Evolutionary conservation across 2,113 vertebrate genomes (phyloP).

Genomic region (Rhabdomys dilectus): DNA sequence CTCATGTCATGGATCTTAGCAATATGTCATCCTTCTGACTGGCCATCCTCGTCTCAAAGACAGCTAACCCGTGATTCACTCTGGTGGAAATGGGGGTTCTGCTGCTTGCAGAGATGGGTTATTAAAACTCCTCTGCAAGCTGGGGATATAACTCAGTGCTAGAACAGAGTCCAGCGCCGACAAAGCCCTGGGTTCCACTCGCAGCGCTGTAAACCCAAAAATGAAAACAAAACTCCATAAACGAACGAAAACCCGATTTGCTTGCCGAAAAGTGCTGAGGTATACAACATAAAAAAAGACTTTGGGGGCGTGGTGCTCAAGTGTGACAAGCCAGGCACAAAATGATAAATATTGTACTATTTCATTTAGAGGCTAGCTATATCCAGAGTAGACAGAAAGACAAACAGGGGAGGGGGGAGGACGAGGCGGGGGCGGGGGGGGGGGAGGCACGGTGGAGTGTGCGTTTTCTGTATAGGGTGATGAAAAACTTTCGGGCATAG

Average conservation of each 20-base stretch:
- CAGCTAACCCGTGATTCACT: background rate
- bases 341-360: background rate
- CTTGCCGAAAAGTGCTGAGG: background rate
- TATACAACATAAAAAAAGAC: background rate
- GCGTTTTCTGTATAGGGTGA: background rate
- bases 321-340: background rate
- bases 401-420: background rate
- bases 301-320: background rate
- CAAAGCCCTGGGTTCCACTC: background rate
- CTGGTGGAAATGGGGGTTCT: background rate
- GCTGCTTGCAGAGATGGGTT: background rate
- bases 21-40: background rate
- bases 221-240: background rate
- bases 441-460: too few species aligned
- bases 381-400: background rate
- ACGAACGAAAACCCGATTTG: background rate
- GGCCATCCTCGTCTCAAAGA: background rate
- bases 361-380: background rate
- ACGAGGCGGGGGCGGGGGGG: too few species aligned
- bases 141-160: background rate
- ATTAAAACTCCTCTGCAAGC: conserved; percentile 5
- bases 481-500: background rate
- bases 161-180: background rate
- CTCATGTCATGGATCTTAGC: background rate
- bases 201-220: background rate